Base-by-base conservation (phyloP, 2,113 vertebrate genomes). In the Ivindomyrus marchei region DNA sequence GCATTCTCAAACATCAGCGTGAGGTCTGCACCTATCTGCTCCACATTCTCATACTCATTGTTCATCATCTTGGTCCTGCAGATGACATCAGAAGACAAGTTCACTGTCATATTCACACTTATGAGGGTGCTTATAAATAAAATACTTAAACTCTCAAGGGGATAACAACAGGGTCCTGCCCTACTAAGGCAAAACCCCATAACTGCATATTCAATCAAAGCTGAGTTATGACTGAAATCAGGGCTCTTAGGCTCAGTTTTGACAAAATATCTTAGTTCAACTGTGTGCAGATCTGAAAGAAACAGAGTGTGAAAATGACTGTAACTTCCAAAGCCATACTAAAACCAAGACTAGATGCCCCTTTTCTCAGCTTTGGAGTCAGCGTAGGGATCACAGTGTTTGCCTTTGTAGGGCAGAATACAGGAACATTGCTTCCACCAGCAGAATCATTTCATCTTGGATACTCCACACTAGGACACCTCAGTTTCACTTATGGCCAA, bases 1-100 rank as follows among this genome's bases (percentile, higher is more conserved):
- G 98, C 98, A 90, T 99, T 99, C 95, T 99, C 98, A 94, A 99
- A 98, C 98, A 99, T 98, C 94, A 97, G 92, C 88, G 97, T 98
- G 92, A 99, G 94, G 93, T 99, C 98, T 42, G 96, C 93, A 90
- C 99, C 97, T 85, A 99, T 93, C 87, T 98, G 98, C 95, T 99
- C 98, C 88, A 99, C 94, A 39, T 95, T 98, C 94, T 99, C 98
- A 80, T 98, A 99, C 90, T 99, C 98, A 6, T 97, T 98, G 93
- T 96, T 98, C 95, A 98, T 99, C 95, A 99, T 96, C 92, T 99
- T 99, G 91, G 95, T 97, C 95, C 98, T 99, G 95, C 85, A 70
- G 70, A 87, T 3, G 90, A 10, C 15, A 62, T 52, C 49, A 45
- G 9, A 36, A 86, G 39, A 46, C 1, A 89, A 0, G 3, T 42